Evolutionary conservation across 2,113 vertebrate species (phyloP).

Genomic region (Periophthalmus modestus): DNA sequence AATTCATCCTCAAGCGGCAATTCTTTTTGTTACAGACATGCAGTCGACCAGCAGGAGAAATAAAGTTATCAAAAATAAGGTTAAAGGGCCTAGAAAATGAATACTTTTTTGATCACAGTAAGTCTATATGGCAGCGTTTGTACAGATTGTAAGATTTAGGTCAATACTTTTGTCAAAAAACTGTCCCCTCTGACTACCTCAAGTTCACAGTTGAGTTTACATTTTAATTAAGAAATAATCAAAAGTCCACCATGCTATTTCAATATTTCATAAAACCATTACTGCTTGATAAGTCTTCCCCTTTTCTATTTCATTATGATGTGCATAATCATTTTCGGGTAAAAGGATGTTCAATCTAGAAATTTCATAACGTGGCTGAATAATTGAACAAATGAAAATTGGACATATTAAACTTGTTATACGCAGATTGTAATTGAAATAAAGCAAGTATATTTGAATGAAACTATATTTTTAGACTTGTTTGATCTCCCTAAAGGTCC

Average conservation of each 20-base stretch:
- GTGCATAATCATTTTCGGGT: background rate
- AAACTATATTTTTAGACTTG: background rate
- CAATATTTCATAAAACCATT: background rate
- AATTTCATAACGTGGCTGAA: background rate
- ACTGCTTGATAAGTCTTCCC: background rate
- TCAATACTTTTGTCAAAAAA: background rate
- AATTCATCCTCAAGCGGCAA: no score
- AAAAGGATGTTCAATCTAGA: background rate
- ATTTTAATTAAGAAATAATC: constrained; percentile 3
- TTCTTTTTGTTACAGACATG: no score
- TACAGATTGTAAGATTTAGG: background rate
- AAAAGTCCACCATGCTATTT: background rate
- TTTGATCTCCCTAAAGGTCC: background rate
- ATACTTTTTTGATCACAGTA: no score
- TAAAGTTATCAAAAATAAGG: no score
- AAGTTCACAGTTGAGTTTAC: background rate
- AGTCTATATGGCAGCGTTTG: background rate
- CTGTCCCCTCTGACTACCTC: background rate
- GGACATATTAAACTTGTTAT: background rate
- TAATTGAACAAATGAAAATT: background rate
- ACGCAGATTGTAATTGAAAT: constrained; percentile 2
- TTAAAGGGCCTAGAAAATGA: no score
- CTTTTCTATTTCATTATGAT: background rate
- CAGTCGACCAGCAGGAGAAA: no score
- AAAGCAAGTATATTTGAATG: background rate